Evolutionary conservation across 2,888 invertebrate genomes (phyloP).

Genomic region (Monochamus alternatus): DNA sequence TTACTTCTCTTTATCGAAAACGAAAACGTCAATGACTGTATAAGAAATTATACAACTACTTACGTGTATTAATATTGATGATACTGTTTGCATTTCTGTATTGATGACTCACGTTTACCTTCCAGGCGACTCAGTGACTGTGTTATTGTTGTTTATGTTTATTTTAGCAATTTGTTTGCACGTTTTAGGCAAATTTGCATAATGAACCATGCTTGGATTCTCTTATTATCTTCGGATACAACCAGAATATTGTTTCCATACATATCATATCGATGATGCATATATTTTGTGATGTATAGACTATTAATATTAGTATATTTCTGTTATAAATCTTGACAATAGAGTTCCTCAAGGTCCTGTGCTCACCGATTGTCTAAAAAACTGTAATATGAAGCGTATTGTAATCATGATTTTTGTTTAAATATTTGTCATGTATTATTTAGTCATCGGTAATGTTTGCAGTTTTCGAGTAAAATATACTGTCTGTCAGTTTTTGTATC

Average conservation of each 20-base stretch:
- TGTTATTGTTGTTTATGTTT: slow-evolving; percentile 32
- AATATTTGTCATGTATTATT: too few species aligned
- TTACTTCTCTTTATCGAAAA: not conserved
- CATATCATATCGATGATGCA: not conserved
- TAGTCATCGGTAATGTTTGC: too few species aligned
- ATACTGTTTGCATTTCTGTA: slow-evolving; percentile 33
- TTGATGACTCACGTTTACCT: slow-evolving; percentile 31
- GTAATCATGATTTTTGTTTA: too few species aligned
- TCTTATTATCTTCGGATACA: slow-evolving; percentile 1
- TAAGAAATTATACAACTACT: not conserved
- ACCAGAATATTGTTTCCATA: not conserved
- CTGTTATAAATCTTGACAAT: too few species aligned
- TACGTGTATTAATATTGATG: slow-evolving; percentile 33
- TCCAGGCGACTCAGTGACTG: slow-evolving; percentile 32
- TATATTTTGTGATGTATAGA: not conserved
- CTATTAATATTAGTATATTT: too few species aligned
- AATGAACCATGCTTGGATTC: not conserved
- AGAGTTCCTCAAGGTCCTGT: too few species aligned
- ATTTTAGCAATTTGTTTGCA: slow-evolving; percentile 25
- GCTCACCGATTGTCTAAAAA: too few species aligned
- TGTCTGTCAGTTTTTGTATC: too few species aligned
- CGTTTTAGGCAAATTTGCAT: slow-evolving; percentile 7
- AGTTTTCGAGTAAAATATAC: too few species aligned
- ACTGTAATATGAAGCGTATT: too few species aligned
- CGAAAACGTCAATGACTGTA: not conserved